Evolutionary conservation across 1,140 invertebrate genomes (phyloP).

Genomic region (Oreohelix idahoensis): DNA sequence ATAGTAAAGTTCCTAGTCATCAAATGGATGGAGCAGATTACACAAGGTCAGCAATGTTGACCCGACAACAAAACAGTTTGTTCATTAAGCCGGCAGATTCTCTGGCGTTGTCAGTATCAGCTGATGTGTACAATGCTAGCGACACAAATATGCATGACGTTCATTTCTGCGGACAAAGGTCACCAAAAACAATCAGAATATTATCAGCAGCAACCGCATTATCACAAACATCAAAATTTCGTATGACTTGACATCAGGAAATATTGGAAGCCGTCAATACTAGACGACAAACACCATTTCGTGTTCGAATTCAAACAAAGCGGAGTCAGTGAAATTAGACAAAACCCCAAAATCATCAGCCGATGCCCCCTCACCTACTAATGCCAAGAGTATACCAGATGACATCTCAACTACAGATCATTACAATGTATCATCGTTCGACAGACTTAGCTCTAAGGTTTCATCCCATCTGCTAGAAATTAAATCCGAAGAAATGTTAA

Average conservation of each 20-base stretch:
- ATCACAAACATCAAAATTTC: neutral
- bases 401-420: neutral
- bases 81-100: conserved; percentile 4
- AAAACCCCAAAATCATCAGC: neutral
- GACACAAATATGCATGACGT: no score
- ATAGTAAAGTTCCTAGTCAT: conserved; percentile 14
- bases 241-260: neutral
- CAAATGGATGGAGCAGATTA: neutral
- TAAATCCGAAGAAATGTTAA: no score
- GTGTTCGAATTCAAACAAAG: neutral
- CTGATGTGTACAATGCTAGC: no score
- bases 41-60: neutral
- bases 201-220: conserved; percentile 24
- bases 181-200: conserved; percentile 8
- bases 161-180: neutral
- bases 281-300: neutral
- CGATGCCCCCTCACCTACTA: neutral
- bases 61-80: neutral
- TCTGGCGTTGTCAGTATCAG: neutral
- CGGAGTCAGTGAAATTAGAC: neutral
- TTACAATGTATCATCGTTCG: no score
- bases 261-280: no score
- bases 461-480: no score
- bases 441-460: no score
- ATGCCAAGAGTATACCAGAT: neutral